Percentiles rank a stretch among this genome's conserved stretches.
These are phyloP conservation scores for Microtus montanus DNA, from an alignment of 2,113 vertebrate genomes.

Conservation along the genomic window DNA sequence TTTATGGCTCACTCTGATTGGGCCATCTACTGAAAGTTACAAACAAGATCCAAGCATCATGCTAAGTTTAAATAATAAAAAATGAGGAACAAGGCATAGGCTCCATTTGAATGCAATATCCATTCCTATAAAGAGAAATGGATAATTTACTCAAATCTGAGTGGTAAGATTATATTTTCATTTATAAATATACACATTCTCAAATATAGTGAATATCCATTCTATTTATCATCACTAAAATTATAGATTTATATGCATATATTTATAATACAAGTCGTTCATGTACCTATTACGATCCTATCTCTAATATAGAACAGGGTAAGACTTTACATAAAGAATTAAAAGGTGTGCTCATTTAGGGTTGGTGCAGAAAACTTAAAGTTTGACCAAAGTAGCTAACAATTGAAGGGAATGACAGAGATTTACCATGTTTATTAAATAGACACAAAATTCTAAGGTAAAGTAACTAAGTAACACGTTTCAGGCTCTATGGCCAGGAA, in stretches of 20 bases:
- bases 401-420: constrained; percentile 18
- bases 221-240: constrained; percentile 26
- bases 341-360: background rate
- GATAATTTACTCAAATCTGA: background rate
- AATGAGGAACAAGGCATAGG: background rate
- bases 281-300: background rate
- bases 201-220: background rate
- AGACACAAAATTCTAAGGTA: constrained; percentile 42
- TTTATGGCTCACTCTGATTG: background rate
- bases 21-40: constrained; percentile 34
- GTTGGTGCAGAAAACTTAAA: background rate
- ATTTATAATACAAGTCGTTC: background rate
- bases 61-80: constrained; percentile 38
- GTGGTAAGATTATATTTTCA: constrained; percentile 19
- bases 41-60: background rate
- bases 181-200: constrained; percentile 21
- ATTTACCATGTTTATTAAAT: constrained; percentile 32
- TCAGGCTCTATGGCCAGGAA: constrained; percentile 20
- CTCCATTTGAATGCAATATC: background rate
- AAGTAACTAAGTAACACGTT: constrained; percentile 34
- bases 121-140: background rate
- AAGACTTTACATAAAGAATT: constrained; percentile 22
- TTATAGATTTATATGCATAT: background rate
- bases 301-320: background rate
- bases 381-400: constrained; percentile 4